Evolutionary conservation across 2,888 invertebrate species (phyloP).

Genomic region (Onchidella celtica): DNA sequence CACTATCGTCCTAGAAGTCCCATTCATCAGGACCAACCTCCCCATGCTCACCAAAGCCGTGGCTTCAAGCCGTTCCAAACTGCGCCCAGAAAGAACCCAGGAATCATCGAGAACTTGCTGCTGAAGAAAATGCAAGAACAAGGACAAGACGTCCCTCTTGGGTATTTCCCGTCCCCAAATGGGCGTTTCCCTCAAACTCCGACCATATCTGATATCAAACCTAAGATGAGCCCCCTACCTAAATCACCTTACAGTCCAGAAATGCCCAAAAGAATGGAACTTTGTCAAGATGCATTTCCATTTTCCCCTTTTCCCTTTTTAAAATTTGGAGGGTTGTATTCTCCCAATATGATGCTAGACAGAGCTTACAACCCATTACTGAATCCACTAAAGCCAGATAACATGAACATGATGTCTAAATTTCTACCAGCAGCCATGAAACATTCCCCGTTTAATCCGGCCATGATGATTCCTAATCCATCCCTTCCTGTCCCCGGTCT

Average conservation of each 20-base stretch:
- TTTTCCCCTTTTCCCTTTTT: neutral
- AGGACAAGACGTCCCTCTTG: neutral
- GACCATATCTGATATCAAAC: conserved; percentile 49
- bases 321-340: conserved; percentile 43
- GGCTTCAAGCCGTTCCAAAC: neutral
- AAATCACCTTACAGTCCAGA: conserved; percentile 50
- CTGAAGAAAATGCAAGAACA: neutral
- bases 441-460: conserved; percentile 61
- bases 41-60: neutral
- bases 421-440: conserved; percentile 43
- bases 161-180: neutral
- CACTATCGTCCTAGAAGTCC: neutral
- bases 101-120: neutral
- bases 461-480: conserved; percentile 43
- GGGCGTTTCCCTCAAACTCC: neutral
- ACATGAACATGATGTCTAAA: conserved; percentile 21
- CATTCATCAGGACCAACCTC: neutral
- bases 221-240: conserved; percentile 40
- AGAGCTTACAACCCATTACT: conserved; percentile 51
- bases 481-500: conserved; percentile 32
- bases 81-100: neutral
- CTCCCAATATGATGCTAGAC: conserved; percentile 57
- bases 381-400: conserved; percentile 42
- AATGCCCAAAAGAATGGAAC: neutral
- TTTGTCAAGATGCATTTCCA: neutral